A percentile compares a stretch with the other conserved stretches of the same genome.
phyloP scores from a whole-genome alignment of 2,797 vertebrate species.

The Sitta carolinensis region DNA sequence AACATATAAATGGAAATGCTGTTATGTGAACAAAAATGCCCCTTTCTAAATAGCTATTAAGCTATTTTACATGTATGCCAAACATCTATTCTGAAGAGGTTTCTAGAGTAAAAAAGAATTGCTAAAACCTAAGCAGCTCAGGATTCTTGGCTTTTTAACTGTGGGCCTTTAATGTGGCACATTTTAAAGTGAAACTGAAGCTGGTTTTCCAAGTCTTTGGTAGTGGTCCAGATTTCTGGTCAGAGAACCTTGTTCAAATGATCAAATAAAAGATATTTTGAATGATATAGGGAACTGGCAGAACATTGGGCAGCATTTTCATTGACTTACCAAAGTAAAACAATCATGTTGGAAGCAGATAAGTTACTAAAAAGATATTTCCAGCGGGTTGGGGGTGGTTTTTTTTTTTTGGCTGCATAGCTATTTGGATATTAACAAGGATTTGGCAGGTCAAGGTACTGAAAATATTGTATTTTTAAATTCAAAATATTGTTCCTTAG shows the following conservation, averaged over 20 bases:
- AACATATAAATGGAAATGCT: background rate
- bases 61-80: slow-evolving; percentile 38
- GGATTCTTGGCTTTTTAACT: slow-evolving; percentile 5
- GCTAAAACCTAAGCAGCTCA: slow-evolving; percentile 12
- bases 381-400: background rate
- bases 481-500: slow-evolving; percentile 54
- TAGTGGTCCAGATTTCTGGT: background rate
- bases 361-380: slow-evolving; percentile 6
- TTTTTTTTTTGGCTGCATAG: slow-evolving; percentile 16
- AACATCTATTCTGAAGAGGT: slow-evolving; percentile 27
- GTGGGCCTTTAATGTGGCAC: background rate
- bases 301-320: slow-evolving; percentile 2
- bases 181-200: slow-evolving; percentile 29
- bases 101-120: slow-evolving; percentile 49
- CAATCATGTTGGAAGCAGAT: background rate
- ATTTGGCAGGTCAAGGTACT: slow-evolving; percentile 60
- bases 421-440: slow-evolving; percentile 25
- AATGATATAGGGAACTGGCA: background rate
- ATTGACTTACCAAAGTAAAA: slow-evolving; percentile 24
- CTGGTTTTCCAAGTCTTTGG: slow-evolving; percentile 31
- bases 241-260: slow-evolving; percentile 4
- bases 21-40: slow-evolving; percentile 36
- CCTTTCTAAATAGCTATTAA: slow-evolving; percentile 13
- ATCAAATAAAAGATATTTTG: background rate
- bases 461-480: slow-evolving; percentile 67